Percentiles rank a stretch among this genome's conserved stretches.
Evolutionary conservation across 2,113 vertebrate species (phyloP).

Genomic region (Otis tarda): DNA sequence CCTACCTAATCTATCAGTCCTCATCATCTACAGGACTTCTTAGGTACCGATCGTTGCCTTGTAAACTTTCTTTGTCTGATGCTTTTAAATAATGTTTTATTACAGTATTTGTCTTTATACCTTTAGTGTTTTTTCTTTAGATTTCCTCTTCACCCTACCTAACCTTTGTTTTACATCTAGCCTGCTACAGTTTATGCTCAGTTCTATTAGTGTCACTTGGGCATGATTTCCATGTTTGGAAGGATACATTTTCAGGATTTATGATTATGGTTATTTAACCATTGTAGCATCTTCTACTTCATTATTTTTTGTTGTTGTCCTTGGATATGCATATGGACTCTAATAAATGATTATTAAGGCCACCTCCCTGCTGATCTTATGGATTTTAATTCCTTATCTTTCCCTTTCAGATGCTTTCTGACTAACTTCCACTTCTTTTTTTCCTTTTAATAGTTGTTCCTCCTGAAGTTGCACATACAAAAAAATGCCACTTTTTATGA

Average conservation of each 20-base stretch:
- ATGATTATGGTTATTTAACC: neutral
- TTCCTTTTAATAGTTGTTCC: neutral
- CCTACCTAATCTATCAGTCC: neutral
- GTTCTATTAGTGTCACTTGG: conserved; percentile 41
- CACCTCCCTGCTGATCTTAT: neutral
- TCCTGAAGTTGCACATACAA: conserved; percentile 5
- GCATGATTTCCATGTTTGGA: conserved; percentile 41
- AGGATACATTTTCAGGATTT: neutral
- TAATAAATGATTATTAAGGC: neutral
- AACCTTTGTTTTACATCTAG: conserved; percentile 38
- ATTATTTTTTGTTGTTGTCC: neutral
- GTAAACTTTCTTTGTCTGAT: neutral
- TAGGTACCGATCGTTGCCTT: neutral
- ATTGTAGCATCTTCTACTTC: neutral
- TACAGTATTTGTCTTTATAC: neutral
- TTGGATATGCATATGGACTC: neutral
- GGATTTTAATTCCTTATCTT: conserved; percentile 31
- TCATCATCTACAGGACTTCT: neutral
- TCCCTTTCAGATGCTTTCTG: conserved; percentile 23
- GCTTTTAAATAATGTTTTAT: neutral
- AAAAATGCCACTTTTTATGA: neutral
- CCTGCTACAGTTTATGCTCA: conserved; percentile 16
- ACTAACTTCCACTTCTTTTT: neutral
- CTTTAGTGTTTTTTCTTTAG: neutral
- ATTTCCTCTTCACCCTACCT: neutral